Evolutionary conservation across 2,113 vertebrate genomes (phyloP).

Genomic region (Semicossyphus pulcher): DNA sequence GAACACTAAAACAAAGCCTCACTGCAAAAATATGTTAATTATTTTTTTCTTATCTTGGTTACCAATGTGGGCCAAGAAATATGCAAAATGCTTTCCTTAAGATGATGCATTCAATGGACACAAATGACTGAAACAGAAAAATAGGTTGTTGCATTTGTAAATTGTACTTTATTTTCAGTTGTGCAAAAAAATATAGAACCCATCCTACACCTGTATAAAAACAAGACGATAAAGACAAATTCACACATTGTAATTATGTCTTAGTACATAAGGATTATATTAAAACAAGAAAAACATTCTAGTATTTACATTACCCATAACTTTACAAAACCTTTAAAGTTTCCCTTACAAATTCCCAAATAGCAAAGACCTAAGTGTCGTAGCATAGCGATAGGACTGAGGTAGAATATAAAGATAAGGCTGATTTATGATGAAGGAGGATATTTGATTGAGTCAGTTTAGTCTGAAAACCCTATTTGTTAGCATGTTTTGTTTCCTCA

Average conservation of each 20-base stretch:
- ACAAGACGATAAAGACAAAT: conserved; percentile 48
- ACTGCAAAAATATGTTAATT: not conserved
- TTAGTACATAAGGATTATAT: conserved; percentile 53
- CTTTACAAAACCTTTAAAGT: conserved; percentile 71
- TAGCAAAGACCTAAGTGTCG: conserved; percentile 51
- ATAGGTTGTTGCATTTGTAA: conserved; percentile 28
- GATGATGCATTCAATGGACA: not conserved
- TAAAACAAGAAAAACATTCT: conserved; percentile 61
- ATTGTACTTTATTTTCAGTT: conserved; percentile 75
- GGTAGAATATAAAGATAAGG: conserved; percentile 78
- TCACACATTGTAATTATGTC: conserved; percentile 60
- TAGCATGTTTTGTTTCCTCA: too few relatives aligned
- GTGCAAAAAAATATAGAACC: conserved; percentile 78
- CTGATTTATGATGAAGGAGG: conserved; percentile 9
- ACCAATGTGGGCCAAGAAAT: too few relatives aligned
- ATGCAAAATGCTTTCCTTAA: not conserved
- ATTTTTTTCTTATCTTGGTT: too few relatives aligned
- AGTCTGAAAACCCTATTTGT: too few relatives aligned
- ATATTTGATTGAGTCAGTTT: conserved; percentile 1
- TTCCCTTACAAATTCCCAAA: conserved; percentile 50
- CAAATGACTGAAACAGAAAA: conserved; percentile 19
- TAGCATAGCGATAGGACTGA: conserved; percentile 78
- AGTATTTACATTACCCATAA: conserved; percentile 80
- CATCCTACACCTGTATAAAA: conserved; percentile 66
- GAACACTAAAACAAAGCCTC: not conserved